These are phyloP conservation scores for Caloenas nicobarica DNA, from an alignment of 2,113 vertebrate genomes.

Conservation along the genomic window DNA sequence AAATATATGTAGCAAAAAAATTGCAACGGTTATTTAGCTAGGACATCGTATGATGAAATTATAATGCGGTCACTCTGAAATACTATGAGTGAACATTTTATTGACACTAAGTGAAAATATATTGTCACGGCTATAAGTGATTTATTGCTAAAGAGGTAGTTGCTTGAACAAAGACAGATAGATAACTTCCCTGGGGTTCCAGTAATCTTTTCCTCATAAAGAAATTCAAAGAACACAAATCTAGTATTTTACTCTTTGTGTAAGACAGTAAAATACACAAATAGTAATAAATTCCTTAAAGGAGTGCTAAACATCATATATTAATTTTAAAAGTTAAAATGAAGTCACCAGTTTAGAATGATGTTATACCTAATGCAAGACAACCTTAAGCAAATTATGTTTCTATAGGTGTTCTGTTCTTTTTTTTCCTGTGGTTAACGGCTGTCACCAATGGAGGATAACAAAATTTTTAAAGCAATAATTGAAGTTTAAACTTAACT, in stretches of 20 bases:
- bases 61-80: not conserved
- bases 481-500: constrained; percentile 7
- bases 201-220: not conserved
- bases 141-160: constrained; percentile 20
- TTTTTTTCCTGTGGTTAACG: not conserved
- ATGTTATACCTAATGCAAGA: not conserved
- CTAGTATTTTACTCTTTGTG: constrained; percentile 5
- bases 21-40: constrained; percentile 8
- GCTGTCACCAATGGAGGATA: not conserved
- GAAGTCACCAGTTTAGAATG: not conserved
- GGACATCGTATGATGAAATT: not conserved
- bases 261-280: not conserved
- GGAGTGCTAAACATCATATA: not conserved
- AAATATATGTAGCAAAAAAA: constrained; percentile 2
- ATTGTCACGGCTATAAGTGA: not conserved
- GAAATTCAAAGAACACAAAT: not conserved
- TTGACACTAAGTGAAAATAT: constrained; percentile 13
- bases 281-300: constrained; percentile 21
- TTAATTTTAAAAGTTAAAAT: constrained; percentile 12
- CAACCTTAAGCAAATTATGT: not conserved
- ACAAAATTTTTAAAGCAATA: constrained; percentile 52
- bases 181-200: not conserved
- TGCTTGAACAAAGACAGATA: constrained; percentile 14
- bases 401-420: not conserved
- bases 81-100: not conserved